Conservation (phyloP, 2,888 invertebrate species). For the Polydesmus complanatus region DNA sequence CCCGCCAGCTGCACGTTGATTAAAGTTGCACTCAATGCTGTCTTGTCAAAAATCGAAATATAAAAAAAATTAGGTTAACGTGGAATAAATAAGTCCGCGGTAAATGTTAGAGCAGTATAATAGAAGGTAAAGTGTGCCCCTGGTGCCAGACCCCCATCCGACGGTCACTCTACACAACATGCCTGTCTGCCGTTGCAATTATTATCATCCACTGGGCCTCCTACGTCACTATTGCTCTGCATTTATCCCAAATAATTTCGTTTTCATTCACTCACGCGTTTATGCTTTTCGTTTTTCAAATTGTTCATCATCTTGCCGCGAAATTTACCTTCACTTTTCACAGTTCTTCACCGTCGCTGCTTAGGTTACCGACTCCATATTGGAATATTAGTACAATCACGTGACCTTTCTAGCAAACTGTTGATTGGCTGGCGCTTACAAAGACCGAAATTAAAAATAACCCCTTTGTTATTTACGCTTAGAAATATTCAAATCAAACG, state of each 20-base stretch:
- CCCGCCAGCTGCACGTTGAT: no score
- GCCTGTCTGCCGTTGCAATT: background rate
- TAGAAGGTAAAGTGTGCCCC: no score
- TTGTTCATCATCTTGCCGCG: background rate
- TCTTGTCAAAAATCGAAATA: no score
- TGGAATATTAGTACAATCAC: background rate
- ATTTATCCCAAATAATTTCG: background rate
- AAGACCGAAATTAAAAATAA: no score
- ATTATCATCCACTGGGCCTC: background rate
- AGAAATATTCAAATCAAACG: no score
- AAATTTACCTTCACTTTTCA: background rate
- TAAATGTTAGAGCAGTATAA: no score
- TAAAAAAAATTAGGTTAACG: no score
- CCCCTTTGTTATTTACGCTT: no score
- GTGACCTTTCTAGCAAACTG: background rate
- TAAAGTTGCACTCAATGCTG: no score
- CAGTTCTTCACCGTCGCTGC: background rate
- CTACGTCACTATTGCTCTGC: background rate
- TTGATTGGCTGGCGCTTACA: background rate
- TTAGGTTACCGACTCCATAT: background rate
- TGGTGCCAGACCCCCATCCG: background rate
- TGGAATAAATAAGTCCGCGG: no score
- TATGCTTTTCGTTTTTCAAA: background rate
- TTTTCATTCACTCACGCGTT: background rate
- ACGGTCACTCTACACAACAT: background rate